Percentiles rank a stretch among this genome's conserved stretches.
These are phyloP conservation scores for Pipa parva DNA, from an alignment of 2,113 vertebrate genomes.

Conservation along the genomic window DNA sequence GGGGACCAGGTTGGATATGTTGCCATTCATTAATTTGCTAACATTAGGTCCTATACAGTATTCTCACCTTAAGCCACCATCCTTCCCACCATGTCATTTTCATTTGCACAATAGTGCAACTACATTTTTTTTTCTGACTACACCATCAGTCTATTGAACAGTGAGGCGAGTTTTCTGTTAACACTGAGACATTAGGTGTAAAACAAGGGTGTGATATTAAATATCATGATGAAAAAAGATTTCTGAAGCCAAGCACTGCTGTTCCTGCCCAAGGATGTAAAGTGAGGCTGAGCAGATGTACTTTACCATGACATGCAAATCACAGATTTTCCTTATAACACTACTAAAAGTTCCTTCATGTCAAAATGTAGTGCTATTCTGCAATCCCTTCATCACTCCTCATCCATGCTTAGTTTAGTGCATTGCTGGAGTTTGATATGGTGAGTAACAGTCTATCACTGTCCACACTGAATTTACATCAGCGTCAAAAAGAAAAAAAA, in stretches of 20 bases:
- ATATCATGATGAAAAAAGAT: conserved; percentile 21
- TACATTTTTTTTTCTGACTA: too few relatives aligned
- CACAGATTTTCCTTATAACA: conserved; percentile 5
- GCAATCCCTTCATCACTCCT: conserved; percentile 9
- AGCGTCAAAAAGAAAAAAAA: conserved; percentile 9
- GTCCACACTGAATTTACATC: neutral
- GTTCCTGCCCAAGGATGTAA: conserved; percentile 1
- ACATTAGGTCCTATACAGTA: neutral
- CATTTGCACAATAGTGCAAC: neutral
- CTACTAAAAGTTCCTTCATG: neutral
- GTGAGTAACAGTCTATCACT: conserved; percentile 19
- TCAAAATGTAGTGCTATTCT: neutral
- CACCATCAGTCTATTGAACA: neutral
- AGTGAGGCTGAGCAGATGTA: conserved; percentile 5
- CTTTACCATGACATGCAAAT: conserved; percentile 37
- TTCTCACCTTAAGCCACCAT: conserved; percentile 4
- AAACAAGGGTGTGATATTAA: conserved; percentile 7
- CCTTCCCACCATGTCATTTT: neutral
- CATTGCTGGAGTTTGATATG: conserved; percentile 38
- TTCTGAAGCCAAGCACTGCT: conserved; percentile 33
- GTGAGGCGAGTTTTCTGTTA: conserved; percentile 7
- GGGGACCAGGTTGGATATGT: neutral
- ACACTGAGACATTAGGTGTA: conserved; percentile 11
- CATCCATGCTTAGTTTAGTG: conserved; percentile 32
- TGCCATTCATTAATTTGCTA: neutral